Base-by-base conservation (phyloP, 1,140 invertebrate genomes). In the Maconellicoccus hirsutus region DNA sequence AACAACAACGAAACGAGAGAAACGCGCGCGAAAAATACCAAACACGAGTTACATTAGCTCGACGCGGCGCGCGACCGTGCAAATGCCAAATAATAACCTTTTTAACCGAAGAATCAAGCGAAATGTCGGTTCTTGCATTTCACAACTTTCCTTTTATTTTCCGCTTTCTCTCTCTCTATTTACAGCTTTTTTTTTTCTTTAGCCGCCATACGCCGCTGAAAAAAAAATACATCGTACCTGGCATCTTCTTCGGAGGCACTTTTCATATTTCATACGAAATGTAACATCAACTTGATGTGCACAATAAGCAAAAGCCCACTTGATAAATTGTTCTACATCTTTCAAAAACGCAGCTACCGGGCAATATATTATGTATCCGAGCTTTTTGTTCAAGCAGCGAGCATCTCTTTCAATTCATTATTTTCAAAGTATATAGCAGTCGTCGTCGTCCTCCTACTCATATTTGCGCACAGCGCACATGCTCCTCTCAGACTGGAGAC, bases 391-490 rank as follows among this genome's bases (percentile, higher is more conserved):
- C 61, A 25, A 25, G 10, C 8, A 22, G 61, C 10, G 19, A 66
- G 61, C 61, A 66, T 66, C 61, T 66, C 61, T 66, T 66, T 66
- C 61, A 66, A 19, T 66, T 66, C 61, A 66, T 66, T 66, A 66
- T 25, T 66, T 66, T 66, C 10, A 25, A 66, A 66, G 61, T 66
- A 26, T 2, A 25, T n/a, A n/a, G 25, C 61, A 19, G 12, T 12
- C 3, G 4, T 3, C 3, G 29, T 33, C 29, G 12, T 33, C 29
- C 29, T 33, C 29, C 29, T 33, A 33, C n/a, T 33, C 3, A 12
- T 33, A 33, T 3, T 33, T 6, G 29, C 12, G 12, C 29, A 33
- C 29, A 33, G 12, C 29, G 12, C 29, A 33, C 29, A 33, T 12
- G 29, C 3, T 33, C 3, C 29, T 33, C 3, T 26, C n/a, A n/a